Conservation (phyloP, 2,888 invertebrate species). For the Ormyrus rosae region DNA sequence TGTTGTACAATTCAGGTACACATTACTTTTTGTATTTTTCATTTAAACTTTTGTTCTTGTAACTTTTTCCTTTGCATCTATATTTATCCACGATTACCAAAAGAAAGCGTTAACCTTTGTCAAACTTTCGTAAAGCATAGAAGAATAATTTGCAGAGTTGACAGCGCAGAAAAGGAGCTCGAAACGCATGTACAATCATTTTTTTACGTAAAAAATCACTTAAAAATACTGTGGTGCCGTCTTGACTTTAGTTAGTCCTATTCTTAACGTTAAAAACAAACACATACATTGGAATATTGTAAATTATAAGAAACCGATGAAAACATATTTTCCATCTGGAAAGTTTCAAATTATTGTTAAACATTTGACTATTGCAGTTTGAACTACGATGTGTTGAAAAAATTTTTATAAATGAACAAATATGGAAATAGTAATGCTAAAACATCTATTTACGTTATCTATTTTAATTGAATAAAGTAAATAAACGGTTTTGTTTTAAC, state of each 20-base stretch:
- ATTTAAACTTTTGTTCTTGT: constrained; percentile 38
- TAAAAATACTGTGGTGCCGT: constrained; percentile 9
- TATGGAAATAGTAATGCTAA: constrained; percentile 20
- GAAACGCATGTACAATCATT: constrained; percentile 34
- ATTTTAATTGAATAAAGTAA: constrained; percentile 14
- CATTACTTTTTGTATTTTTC: constrained; percentile 54
- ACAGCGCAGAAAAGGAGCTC: constrained; percentile 53
- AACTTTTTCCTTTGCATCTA: constrained; percentile 35
- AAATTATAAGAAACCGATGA: constrained; percentile 17
- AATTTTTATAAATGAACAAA: constrained; percentile 6
- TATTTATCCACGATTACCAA: constrained; percentile 33
- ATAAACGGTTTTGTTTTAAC: constrained; percentile 5
- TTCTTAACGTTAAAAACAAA: constrained; percentile 11
- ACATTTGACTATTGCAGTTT: constrained; percentile 10
- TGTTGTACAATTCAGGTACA: constrained; percentile 59
- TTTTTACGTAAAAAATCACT: background rate
- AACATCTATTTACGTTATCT: constrained; percentile 7
- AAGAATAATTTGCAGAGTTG: constrained; percentile 39
- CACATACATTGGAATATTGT: background rate
- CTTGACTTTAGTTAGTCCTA: background rate
- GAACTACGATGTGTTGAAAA: constrained; percentile 12
- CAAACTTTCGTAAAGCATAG: constrained; percentile 25
- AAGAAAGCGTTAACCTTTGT: constrained; percentile 33
- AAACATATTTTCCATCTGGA: constrained; percentile 3
- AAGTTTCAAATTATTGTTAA: background rate